Percentiles rank a stretch among this genome's conserved stretches.
These are phyloP conservation scores for Chitala chitala DNA, from an alignment of 2,113 vertebrate genomes.

Conservation along the genomic window DNA sequence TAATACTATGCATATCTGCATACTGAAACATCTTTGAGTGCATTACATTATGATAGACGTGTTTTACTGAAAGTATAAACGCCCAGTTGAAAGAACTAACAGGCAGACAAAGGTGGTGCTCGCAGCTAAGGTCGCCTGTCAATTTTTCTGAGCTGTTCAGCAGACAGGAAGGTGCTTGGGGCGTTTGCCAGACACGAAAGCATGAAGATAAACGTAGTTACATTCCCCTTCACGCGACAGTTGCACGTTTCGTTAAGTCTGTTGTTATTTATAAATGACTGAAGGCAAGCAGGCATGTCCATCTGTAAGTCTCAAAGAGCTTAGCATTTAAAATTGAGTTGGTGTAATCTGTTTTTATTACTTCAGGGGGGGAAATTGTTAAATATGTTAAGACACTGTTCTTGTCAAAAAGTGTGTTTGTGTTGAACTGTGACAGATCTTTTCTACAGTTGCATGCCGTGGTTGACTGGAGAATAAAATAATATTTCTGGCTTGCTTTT, in stretches of 20 bases:
- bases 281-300: constrained; percentile 20
- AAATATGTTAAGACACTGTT: not conserved
- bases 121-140: constrained; percentile 3
- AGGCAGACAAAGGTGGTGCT: not conserved
- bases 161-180: not conserved
- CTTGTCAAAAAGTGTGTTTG: too few species aligned
- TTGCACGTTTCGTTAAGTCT: constrained; percentile 32
- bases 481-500: too few species aligned
- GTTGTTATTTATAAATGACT: constrained; percentile 38
- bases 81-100: not conserved
- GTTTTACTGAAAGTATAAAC: not conserved
- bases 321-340: constrained; percentile 34
- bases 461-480: too few species aligned
- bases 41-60: not conserved
- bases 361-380: not conserved
- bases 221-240: constrained; percentile 25
- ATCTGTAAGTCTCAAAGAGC: not conserved
- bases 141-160: constrained; percentile 9
- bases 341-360: not conserved
- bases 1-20: not conserved
- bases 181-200: not conserved
- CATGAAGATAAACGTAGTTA: constrained; percentile 28
- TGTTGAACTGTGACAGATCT: too few species aligned
- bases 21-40: not conserved
- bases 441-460: too few species aligned